These are phyloP conservation scores for Choristoneura rosaceana DNA, from an alignment of 2,888 invertebrate genomes.

Conservation along the genomic window DNA sequence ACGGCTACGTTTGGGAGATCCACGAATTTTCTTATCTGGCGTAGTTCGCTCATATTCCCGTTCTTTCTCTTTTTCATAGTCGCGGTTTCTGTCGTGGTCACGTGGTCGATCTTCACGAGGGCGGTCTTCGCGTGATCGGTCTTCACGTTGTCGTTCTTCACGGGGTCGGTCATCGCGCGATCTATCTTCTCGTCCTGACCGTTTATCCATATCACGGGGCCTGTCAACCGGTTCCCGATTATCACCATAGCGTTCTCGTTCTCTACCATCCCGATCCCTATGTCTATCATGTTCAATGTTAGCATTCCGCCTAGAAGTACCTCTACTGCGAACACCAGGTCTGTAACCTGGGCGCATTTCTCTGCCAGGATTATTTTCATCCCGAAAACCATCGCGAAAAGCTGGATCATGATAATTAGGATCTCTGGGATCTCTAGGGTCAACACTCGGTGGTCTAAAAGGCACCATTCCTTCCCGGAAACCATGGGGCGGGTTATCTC, in stretches of 20 bases:
- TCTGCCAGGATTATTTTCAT: conserved; percentile 65
- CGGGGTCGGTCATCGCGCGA: conserved; percentile 63
- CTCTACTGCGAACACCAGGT: conserved; percentile 63
- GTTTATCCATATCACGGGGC: conserved; percentile 71
- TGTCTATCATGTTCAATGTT: conserved; percentile 73
- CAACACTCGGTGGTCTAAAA: conserved; percentile 72
- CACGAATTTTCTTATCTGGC: conserved; percentile 72
- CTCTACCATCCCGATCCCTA: conserved; percentile 75
- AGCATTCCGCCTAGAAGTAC: conserved; percentile 69
- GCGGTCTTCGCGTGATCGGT: conserved; percentile 61
- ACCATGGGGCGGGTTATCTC: conserved; percentile 70
- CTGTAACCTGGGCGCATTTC: conserved; percentile 69
- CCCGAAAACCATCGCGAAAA: conserved; percentile 73
- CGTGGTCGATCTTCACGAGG: conserved; percentile 64
- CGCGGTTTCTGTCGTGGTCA: conserved; percentile 60
- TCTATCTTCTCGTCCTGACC: conserved; percentile 66
- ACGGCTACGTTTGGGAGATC: conserved; percentile 72
- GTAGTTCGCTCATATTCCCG: conserved; percentile 74
- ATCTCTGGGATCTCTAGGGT: conserved; percentile 58
- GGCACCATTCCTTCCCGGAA: conserved; percentile 71
- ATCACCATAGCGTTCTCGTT: conserved; percentile 73
- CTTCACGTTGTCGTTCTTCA: conserved; percentile 65
- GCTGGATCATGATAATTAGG: conserved; percentile 70
- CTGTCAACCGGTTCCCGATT: conserved; percentile 72
- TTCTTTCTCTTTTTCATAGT: conserved; percentile 74